Conservation (phyloP, 2,888 invertebrate species). For the Ochropleura plecta region DNA sequence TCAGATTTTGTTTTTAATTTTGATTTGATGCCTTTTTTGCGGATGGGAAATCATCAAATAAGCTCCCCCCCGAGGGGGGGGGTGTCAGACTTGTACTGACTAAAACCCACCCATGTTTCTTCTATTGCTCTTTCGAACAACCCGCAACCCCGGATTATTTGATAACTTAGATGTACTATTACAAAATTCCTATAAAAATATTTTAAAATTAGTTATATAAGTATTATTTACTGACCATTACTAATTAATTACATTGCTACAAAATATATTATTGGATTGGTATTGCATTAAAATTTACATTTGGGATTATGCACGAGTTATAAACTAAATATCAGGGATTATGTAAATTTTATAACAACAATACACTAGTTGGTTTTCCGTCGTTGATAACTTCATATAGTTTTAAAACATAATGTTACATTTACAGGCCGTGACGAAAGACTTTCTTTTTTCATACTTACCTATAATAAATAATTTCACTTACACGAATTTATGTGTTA, state of each 20-base stretch:
- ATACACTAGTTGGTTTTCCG: conserved; percentile 41
- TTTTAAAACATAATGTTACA: conserved; percentile 55
- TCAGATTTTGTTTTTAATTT: too few species aligned
- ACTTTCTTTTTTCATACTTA: conserved; percentile 61
- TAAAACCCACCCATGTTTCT: too few species aligned
- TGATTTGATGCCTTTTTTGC: too few species aligned
- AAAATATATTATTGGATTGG: background rate
- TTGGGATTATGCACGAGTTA: conserved; percentile 23
- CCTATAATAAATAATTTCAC: conserved; percentile 15
- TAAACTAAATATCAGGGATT: conserved; percentile 53
- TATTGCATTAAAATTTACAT: conserved; percentile 15
- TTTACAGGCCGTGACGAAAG: conserved; percentile 55
- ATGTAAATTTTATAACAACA: conserved; percentile 52
- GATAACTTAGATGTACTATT: too few species aligned
- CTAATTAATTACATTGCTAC: conserved; percentile 2
- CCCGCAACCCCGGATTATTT: background rate
- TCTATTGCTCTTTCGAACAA: too few species aligned
- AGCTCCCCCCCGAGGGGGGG: too few species aligned
- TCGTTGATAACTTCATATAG: conserved; percentile 39
- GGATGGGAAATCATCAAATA: too few species aligned
- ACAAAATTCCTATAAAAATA: background rate
- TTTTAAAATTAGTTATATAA: background rate
- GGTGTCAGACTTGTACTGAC: too few species aligned
- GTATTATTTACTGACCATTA: background rate
- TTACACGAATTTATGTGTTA: background rate